phyloP scores from a whole-genome alignment of 2,113 vertebrate genomes.

The Menidia beryllina region DNA sequence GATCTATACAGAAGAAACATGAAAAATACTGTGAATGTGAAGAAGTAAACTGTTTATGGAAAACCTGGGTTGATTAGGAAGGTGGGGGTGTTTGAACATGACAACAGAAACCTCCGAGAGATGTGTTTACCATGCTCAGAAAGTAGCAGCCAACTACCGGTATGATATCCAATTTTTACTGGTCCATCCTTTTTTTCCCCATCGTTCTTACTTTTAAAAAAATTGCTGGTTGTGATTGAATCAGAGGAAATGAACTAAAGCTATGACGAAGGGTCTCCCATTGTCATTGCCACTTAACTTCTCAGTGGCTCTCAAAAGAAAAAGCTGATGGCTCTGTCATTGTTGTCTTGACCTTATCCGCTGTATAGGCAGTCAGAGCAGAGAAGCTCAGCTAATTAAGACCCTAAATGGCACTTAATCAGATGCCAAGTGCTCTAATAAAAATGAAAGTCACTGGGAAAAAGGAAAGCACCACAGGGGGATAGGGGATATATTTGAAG shows the following conservation, averaged over 20 bases:
- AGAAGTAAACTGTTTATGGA: too few relatives aligned
- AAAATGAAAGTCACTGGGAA: slow-evolving; percentile 68
- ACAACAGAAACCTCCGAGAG: too few relatives aligned
- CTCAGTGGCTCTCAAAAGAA: slow-evolving; percentile 44
- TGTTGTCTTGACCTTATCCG: slow-evolving; percentile 73
- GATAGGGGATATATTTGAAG: slow-evolving; percentile 36
- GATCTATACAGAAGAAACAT: slow-evolving; percentile 17
- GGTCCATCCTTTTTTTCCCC: background rate
- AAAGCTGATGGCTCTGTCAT: slow-evolving; percentile 63
- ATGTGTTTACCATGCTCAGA: too few relatives aligned
- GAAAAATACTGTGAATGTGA: background rate
- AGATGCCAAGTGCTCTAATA: slow-evolving; percentile 71
- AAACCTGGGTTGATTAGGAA: too few relatives aligned
- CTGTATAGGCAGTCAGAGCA: slow-evolving; percentile 44
- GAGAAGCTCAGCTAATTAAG: slow-evolving; percentile 72
- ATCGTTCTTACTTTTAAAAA: slow-evolving; percentile 3
- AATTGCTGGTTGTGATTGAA: slow-evolving; percentile 17
- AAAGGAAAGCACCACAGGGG: slow-evolving; percentile 41
- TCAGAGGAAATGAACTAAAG: slow-evolving; percentile 18
- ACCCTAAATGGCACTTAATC: slow-evolving; percentile 68
- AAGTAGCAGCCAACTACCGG: background rate
- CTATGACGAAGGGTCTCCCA: background rate
- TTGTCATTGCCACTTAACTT: slow-evolving; percentile 24
- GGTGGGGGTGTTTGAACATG: too few relatives aligned
- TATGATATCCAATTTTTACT: slow-evolving; percentile 21